Evolutionary conservation across 2,113 vertebrate genomes (phyloP), one percentile per base, ranked within the genome.

Genomic region (Toxotes jaculatrix): DNA sequence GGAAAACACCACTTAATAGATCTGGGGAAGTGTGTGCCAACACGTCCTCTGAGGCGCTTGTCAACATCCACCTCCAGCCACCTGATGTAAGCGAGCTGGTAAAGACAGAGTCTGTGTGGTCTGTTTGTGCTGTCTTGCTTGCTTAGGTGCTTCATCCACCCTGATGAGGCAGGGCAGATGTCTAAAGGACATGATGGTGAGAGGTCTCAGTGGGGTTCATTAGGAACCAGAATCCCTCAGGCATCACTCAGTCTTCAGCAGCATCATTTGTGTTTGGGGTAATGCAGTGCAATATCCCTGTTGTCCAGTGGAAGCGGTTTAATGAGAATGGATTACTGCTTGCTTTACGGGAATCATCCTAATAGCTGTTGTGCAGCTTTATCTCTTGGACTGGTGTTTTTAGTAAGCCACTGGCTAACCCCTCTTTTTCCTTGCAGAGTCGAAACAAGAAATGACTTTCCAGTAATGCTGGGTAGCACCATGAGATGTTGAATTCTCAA

Each of bases 181-280:
- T 53, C 64, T 53, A 69, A n/a, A 78, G 40, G 62, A 43, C 61
- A 53, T 43, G 40, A 74, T 49, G 71, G 72, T 47, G 61, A 61
- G 68, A 56, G 38, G 88, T 91, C 93, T 88, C 91, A 36, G 72
- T 4, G 90, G 93, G 89, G 72, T 90, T 94, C 84, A 92, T 92
- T 93, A 93, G 67, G 65, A 78, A 31, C 55, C 61, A 71, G 53
- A 36, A 47, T 66, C 80, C 71, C 84, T 70, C 38, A 45, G 75
- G 79, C 77, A 72, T 79, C 65, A 10, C 36, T 76, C 57, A 55
- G 51, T 74, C 55, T 74, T 67, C 84, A 51, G 56, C 78, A 49
- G 85, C 53, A 81, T 88, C 75, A 74, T 91, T 88, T 86, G 82
- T 77, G 82, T 82, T 77, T 56, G 83, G 55, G 72, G 53, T 69